Conservation (phyloP, 2,797 vertebrate species). For the Benthosema pterotum region DNA sequence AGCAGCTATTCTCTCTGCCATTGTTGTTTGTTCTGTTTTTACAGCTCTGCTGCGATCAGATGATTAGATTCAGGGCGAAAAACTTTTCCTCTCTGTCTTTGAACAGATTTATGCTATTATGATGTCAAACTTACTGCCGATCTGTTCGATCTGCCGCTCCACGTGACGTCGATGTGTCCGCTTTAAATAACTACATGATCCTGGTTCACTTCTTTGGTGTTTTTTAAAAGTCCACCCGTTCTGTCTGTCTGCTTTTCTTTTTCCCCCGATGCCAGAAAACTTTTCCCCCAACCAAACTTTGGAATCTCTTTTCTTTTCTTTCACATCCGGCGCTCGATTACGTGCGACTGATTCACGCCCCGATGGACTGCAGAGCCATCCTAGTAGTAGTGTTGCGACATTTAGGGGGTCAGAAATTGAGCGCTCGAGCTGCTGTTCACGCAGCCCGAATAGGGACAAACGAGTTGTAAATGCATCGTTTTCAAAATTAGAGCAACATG, state of each 20-base stretch:
- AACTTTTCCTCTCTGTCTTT: constrained; percentile 71
- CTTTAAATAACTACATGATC: constrained; percentile 46
- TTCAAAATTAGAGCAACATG: too few relatives aligned
- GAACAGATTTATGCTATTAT: constrained; percentile 33
- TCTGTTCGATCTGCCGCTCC: constrained; percentile 9
- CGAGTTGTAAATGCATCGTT: too few relatives aligned
- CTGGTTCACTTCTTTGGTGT: fast-evolving
- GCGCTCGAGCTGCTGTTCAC: too few relatives aligned
- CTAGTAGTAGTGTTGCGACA: too few relatives aligned
- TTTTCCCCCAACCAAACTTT: constrained; percentile 59
- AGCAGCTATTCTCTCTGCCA: constrained; percentile 40
- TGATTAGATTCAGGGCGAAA: constrained; percentile 47
- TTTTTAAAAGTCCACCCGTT: neutral
- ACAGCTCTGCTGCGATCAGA: constrained; percentile 64
- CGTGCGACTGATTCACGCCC: constrained; percentile 70
- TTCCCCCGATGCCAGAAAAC: constrained; percentile 2
- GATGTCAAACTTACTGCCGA: constrained; percentile 22
- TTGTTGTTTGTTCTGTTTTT: constrained; percentile 70
- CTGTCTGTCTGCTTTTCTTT: neutral
- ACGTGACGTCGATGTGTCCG: constrained; percentile 6
- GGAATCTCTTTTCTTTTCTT: constrained; percentile 14
- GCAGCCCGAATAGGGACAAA: too few relatives aligned
- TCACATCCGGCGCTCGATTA: constrained; percentile 58
- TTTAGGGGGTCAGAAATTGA: too few relatives aligned
- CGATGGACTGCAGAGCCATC: too few relatives aligned